Conservation (phyloP, 92 coral and sea anemone genomes). For the Paramuricea clavata region DNA sequence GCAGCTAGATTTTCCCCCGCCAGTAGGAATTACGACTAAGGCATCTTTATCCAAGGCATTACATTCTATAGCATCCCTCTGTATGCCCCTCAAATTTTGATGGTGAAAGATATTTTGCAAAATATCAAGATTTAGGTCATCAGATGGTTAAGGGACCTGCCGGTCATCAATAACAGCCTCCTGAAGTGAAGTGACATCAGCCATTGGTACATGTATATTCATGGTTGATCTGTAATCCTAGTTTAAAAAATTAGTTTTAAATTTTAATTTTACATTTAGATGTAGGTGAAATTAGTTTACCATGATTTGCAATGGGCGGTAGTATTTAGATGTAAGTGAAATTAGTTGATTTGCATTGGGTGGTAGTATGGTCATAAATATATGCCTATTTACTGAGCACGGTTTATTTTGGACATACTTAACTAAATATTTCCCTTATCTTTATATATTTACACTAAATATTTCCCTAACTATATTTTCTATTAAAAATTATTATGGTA, state of each 20-base stretch:
- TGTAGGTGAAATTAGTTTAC: background rate
- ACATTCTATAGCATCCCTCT: slow-evolving; percentile 44
- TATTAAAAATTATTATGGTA: too few species aligned
- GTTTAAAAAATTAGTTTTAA: background rate
- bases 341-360: too few species aligned
- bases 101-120: slow-evolving; percentile 48
- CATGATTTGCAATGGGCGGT: too few species aligned
- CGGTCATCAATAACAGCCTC: background rate
- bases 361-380: too few species aligned
- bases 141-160: background rate
- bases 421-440: too few species aligned
- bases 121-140: slow-evolving; percentile 34
- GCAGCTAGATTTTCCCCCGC: slow-evolving; percentile 19
- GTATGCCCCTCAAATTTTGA: slow-evolving; percentile 39
- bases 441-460: too few species aligned
- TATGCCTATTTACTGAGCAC: too few species aligned
- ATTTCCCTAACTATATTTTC: too few species aligned
- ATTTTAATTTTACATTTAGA: background rate
- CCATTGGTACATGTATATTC: background rate
- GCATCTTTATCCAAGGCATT: slow-evolving; percentile 20
- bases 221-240: slow-evolving; percentile 19
- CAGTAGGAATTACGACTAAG: slow-evolving; percentile 33
- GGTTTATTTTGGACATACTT: too few species aligned
- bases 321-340: too few species aligned
- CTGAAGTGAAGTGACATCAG: background rate